phyloP scores from a whole-genome alignment of 2,797 vertebrate species.

The Macrochelys suwanniensis region DNA sequence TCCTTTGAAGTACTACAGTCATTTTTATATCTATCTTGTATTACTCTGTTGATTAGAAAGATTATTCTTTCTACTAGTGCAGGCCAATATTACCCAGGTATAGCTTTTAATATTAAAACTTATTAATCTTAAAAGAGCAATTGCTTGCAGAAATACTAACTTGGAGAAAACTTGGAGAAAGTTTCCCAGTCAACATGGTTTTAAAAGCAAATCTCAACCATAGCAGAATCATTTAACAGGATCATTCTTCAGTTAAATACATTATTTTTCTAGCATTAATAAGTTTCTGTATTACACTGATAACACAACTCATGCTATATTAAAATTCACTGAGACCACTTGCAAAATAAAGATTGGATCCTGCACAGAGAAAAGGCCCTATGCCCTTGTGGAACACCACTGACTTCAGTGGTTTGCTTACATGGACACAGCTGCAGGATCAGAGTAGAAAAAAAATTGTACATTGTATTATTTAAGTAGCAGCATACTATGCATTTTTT shows the following conservation, averaged over 20 bases:
- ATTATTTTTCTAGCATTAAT: neutral
- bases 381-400: neutral
- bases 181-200: neutral
- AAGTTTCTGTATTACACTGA: neutral
- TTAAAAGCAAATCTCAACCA: neutral
- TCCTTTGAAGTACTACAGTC: neutral
- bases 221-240: no score
- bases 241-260: neutral
- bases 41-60: neutral
- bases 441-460: neutral
- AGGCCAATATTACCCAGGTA: neutral
- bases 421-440: neutral
- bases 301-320: neutral
- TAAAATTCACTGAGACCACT: neutral
- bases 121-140: constrained; percentile 7
- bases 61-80: neutral
- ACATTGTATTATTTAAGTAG: neutral
- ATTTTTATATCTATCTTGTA: neutral
- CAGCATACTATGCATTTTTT: neutral
- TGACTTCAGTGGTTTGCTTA: neutral
- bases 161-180: neutral
- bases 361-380: neutral
- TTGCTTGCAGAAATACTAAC: neutral
- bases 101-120: neutral
- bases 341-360: neutral